A percentile compares a stretch with the other conserved stretches of the same genome.
Conservation (phyloP, 1,140 invertebrate species). For the Diorhabda carinulata region DNA sequence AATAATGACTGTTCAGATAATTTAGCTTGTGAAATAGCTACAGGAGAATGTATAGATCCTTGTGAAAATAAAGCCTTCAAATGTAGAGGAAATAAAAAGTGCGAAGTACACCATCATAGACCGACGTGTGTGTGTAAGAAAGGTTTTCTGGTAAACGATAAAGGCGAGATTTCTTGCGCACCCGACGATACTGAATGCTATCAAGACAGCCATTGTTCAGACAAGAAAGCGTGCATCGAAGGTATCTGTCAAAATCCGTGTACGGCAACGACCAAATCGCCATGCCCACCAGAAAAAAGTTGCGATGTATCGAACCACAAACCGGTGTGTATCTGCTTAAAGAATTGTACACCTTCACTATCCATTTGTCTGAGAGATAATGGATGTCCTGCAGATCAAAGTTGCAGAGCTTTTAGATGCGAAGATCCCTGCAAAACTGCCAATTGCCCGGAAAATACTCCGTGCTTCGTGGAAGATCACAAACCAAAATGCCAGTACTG, state of each 20-base stretch:
- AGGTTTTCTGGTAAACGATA: slow-evolving; percentile 80
- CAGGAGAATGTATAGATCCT: slow-evolving; percentile 73
- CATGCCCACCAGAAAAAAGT: slow-evolving; percentile 73
- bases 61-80: slow-evolving; percentile 59
- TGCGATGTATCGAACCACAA: slow-evolving; percentile 83
- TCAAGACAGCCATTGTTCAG: slow-evolving; percentile 77
- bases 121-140: slow-evolving; percentile 84
- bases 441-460: slow-evolving; percentile 73
- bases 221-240: slow-evolving; percentile 77
- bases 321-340: slow-evolving; percentile 78
- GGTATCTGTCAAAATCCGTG: slow-evolving; percentile 84
- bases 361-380: slow-evolving; percentile 84
- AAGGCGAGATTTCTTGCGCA: slow-evolving; percentile 77
- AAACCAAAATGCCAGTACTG: slow-evolving; percentile 92
- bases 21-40: slow-evolving; percentile 64
- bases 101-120: slow-evolving; percentile 79
- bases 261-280: slow-evolving; percentile 54
- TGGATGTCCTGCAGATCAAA: slow-evolving; percentile 77
- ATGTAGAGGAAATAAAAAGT: slow-evolving; percentile 78
- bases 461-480: slow-evolving; percentile 89
- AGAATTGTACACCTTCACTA: slow-evolving; percentile 79
- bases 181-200: slow-evolving; percentile 74
- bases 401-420: slow-evolving; percentile 85
- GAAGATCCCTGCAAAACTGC: slow-evolving; percentile 81
- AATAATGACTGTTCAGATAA: slow-evolving; percentile 72